These are phyloP conservation scores for Ctenopoma multispine DNA, from an alignment of 2,797 vertebrate species.

Conservation along the genomic window DNA sequence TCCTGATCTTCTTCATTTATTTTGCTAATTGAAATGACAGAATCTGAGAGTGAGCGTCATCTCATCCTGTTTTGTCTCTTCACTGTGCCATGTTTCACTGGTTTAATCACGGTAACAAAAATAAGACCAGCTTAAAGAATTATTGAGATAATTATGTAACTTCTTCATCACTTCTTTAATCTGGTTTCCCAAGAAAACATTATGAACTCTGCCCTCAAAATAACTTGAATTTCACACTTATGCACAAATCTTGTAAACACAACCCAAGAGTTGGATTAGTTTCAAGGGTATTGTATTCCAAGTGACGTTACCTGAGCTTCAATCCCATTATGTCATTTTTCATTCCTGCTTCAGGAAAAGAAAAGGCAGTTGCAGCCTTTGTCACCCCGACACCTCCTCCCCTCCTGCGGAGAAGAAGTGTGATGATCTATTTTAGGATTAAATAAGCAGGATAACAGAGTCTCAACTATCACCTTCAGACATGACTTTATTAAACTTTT, in stretches of 20 bases:
- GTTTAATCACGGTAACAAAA: not conserved
- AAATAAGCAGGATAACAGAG: constrained; percentile 54
- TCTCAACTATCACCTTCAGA: constrained; percentile 8
- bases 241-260: constrained; percentile 56
- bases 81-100: not conserved
- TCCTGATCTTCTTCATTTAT: not conserved
- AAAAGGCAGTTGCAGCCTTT: constrained; percentile 80
- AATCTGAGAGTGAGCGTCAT: not conserved
- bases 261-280: constrained; percentile 52
- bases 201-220: not conserved
- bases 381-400: constrained; percentile 60
- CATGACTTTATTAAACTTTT: constrained; percentile 33
- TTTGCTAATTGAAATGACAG: not conserved
- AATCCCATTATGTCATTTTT: constrained; percentile 77
- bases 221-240: constrained; percentile 36
- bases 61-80: not conserved
- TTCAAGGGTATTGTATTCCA: constrained; percentile 77
- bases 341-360: constrained; percentile 66
- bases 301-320: constrained; percentile 77
- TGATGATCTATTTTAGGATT: constrained; percentile 52
- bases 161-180: not conserved
- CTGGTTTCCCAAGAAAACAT: not conserved
- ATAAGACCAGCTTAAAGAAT: not conserved
- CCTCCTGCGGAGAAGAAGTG: constrained; percentile 48
- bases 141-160: not conserved